phyloP scores from a whole-genome alignment of 2,113 vertebrate genomes.

The Solenodon paradoxus region DNA sequence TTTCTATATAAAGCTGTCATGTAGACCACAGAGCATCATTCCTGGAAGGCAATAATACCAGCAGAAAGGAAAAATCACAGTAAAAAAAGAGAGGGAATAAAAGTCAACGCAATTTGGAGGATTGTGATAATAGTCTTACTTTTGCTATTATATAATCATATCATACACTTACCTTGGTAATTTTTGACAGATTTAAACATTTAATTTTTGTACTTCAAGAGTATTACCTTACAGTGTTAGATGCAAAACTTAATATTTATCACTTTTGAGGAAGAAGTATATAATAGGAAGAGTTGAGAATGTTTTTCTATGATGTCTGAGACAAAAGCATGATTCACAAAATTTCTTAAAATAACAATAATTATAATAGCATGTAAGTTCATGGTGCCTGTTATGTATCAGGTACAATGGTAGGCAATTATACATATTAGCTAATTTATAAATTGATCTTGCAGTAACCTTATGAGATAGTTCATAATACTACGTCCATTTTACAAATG shows the following conservation, averaged over 20 bases:
- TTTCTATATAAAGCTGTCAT: neutral
- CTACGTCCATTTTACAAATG: neutral
- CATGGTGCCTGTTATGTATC: neutral
- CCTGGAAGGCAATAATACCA: neutral
- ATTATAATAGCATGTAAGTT: neutral
- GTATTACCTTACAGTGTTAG: neutral
- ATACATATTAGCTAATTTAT: neutral
- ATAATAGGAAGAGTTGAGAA: neutral
- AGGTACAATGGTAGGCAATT: neutral
- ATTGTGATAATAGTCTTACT: neutral
- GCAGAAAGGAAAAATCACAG: neutral
- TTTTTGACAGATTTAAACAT: neutral
- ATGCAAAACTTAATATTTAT: neutral
- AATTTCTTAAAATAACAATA: neutral
- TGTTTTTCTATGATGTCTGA: neutral
- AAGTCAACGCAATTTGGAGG: neutral
- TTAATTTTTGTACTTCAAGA: slow-evolving; percentile 12
- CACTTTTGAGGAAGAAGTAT: neutral
- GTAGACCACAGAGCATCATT: neutral
- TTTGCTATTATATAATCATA: neutral
- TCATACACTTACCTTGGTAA: neutral
- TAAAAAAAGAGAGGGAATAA: neutral
- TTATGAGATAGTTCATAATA: neutral
- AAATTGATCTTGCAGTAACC: neutral
- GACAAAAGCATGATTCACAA: neutral